Evolutionary conservation across 2,113 vertebrate species (phyloP), one percentile per base, ranked within the genome.

Genomic region (Hipposideros armiger): DNA sequence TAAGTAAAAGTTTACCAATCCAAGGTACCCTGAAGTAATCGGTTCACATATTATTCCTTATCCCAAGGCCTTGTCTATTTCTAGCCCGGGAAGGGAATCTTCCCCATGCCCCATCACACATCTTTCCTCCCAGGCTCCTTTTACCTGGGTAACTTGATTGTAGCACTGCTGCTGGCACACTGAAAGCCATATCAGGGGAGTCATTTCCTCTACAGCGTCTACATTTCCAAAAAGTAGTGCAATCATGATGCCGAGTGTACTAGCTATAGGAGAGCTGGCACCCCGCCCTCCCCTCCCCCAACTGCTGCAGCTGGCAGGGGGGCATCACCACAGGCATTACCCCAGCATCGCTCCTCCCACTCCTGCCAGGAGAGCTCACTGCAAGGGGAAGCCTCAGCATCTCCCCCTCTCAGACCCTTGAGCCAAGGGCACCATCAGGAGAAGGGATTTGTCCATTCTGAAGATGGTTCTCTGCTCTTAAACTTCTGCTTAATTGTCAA

Each of bases 201-300:
- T 52, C 26, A 77, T 52, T 93, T 91, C 66, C 74, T 86, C 54
- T 93, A 64, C 60, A 96, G 32, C 82, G 85, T 97, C 22, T 16
- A 70, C 94, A 54, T 91, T 80, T 92, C 88, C 58, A 19, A 87
- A 40, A 91, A 64, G 83, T 73, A 58, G 3, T 62, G 90, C 83
- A 81, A 82, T 90, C 45, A 66, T 2, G 0, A 52, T 96, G 67
- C 24, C 73, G 54, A 96, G 78, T 87, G 62, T 93, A 74, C 95
- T n/a, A 62, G 72, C 93, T 95, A 66, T 66, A 92, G 40, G 96
- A 84, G 91, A 91, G 87, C 67, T 32, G 13, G 4, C 2, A 24
- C 5, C 66, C 5, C 11, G 0, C 15, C 19, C 0, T 4, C 14
- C 56, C 7, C 40, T 52, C 15, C 16, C 24, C 54, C 5, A 11